These are phyloP conservation scores for Myotis vivesi DNA, from an alignment of 2,797 vertebrate species.

Conservation along the genomic window DNA sequence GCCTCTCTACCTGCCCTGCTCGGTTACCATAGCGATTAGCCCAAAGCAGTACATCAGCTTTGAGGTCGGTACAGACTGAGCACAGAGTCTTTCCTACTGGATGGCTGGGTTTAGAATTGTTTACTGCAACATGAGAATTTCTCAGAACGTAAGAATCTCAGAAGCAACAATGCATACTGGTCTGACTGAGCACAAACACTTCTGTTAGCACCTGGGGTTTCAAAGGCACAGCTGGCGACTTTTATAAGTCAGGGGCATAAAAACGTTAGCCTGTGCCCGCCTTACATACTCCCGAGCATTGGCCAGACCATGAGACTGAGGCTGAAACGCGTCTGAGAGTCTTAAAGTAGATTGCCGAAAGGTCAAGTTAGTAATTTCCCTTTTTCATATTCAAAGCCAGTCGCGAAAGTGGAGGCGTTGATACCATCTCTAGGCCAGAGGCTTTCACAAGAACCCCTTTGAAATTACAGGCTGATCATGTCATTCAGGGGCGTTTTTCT, in stretches of 20 bases:
- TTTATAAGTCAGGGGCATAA: not conserved
- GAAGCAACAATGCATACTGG: conserved; percentile 5
- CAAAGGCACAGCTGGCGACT: conserved; percentile 42
- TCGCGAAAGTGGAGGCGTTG: not conserved
- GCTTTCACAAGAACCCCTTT: not conserved
- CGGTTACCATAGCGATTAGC: conserved; percentile 64
- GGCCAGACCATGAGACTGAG: not conserved
- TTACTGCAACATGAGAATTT: conserved; percentile 62
- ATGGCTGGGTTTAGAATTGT: conserved; percentile 30
- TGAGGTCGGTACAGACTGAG: conserved; percentile 36
- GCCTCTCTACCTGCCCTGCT: not conserved
- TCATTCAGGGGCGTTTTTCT: not conserved
- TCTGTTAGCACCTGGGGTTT: not conserved
- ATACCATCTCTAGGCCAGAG: not conserved
- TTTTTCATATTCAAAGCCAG: conserved; percentile 51
- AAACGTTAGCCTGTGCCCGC: not conserved
- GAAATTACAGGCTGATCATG: not conserved
- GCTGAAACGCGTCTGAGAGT: not conserved
- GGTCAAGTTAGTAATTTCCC: conserved; percentile 22
- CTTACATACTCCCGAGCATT: not conserved
- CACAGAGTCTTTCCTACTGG: not conserved
- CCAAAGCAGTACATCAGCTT: conserved; percentile 31
- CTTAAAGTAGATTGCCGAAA: conserved; percentile 42
- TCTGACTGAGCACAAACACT: conserved; percentile 39
- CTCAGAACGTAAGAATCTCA: conserved; percentile 49